phyloP scores from a whole-genome alignment of 2,888 invertebrate species.

The Iselma pallidipennis region DNA sequence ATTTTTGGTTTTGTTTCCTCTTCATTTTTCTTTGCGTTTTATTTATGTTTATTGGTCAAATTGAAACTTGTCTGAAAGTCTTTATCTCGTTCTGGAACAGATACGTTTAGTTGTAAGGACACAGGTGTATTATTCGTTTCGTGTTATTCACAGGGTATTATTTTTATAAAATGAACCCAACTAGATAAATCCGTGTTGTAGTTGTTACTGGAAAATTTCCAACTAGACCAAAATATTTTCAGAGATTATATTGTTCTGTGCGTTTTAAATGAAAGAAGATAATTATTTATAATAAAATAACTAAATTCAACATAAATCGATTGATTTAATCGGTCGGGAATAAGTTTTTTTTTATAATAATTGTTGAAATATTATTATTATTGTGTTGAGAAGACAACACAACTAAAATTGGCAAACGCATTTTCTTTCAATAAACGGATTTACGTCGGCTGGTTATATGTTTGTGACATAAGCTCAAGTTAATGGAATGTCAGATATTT shows the following conservation, averaged over 20 bases:
- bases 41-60: not conserved
- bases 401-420: conserved; percentile 6
- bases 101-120: conserved; percentile 41
- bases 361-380: not conserved
- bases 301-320: conserved; percentile 9
- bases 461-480: conserved; percentile 25
- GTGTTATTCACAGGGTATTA: conserved; percentile 51
- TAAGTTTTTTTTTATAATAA: not conserved
- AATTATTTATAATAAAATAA: conserved; percentile 15
- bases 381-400: not conserved
- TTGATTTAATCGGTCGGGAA: too few relatives aligned
- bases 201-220: conserved; percentile 38
- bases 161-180: conserved; percentile 53
- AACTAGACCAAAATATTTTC: conserved; percentile 34
- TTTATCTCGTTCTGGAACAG: not conserved
- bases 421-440: conserved; percentile 3
- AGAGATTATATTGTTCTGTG: conserved; percentile 33
- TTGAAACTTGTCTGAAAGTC: not conserved
- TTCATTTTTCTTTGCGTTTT: too few relatives aligned
- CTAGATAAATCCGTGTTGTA: conserved; percentile 49
- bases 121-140: conserved; percentile 47
- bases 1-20: too few relatives aligned
- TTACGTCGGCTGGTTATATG: conserved; percentile 8
- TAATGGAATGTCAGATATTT: conserved; percentile 35
- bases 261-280: conserved; percentile 12